Conservation (phyloP, 2,888 invertebrate species). For the Atethmia centrago region DNA sequence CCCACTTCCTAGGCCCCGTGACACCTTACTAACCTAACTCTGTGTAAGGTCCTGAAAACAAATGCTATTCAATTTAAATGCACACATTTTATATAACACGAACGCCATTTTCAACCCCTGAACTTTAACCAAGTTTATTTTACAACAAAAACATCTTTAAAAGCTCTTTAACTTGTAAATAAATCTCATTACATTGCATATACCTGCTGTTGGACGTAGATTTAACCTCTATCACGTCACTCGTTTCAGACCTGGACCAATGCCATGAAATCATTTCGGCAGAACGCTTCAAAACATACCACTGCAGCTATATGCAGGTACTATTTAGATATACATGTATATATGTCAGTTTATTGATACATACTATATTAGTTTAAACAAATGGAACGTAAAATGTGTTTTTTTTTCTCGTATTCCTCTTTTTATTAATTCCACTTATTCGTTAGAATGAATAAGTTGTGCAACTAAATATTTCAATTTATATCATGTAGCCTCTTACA, state of each 20-base stretch:
- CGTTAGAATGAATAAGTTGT: slow-evolving; percentile 14
- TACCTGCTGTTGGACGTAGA: slow-evolving; percentile 45
- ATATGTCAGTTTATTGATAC: neutral
- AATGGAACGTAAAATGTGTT: slow-evolving; percentile 12
- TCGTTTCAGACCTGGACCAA: slow-evolving; percentile 53
- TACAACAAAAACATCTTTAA: slow-evolving; percentile 50
- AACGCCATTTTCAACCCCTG: slow-evolving; percentile 20
- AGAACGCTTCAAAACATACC: slow-evolving; percentile 54
- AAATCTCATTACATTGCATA: slow-evolving; percentile 41
- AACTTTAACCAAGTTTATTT: slow-evolving; percentile 24
- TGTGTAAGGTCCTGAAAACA: slow-evolving; percentile 41
- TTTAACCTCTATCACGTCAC: slow-evolving; percentile 54
- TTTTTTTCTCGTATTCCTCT: neutral
- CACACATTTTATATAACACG: slow-evolving; percentile 19
- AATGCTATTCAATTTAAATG: slow-evolving; percentile 48
- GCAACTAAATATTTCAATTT: slow-evolving; percentile 42
- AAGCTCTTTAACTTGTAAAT: slow-evolving; percentile 56
- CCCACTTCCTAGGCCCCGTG: slow-evolving; percentile 36
- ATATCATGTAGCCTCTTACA: slow-evolving; percentile 22
- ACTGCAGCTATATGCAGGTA: slow-evolving; percentile 29
- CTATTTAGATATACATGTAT: neutral
- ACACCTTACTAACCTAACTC: slow-evolving; percentile 50
- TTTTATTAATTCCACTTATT: neutral
- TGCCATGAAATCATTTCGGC: slow-evolving; percentile 60
- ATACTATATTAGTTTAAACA: slow-evolving; percentile 17